A percentile compares a stretch with the other conserved stretches of the same genome.
Conservation (phyloP, 2,888 invertebrate genomes). For the Metallyticus violacea region DNA sequence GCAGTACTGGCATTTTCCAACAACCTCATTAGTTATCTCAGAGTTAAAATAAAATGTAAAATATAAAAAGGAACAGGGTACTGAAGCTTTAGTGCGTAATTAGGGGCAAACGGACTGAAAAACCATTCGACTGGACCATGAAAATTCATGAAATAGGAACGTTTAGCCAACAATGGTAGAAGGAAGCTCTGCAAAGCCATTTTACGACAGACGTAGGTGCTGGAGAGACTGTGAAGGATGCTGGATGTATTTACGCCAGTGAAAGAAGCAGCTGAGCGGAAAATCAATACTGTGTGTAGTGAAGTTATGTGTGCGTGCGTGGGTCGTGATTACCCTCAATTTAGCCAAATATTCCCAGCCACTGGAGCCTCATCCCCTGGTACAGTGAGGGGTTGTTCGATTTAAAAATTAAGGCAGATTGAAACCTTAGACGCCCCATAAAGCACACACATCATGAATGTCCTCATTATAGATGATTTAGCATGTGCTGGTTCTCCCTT, state of each 20-base stretch:
- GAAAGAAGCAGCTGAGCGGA: background rate
- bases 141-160: background rate
- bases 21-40: no score
- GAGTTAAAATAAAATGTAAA: no score
- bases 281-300: background rate
- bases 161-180: no score
- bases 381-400: background rate
- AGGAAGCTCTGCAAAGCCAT: no score
- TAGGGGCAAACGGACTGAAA: no score
- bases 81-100: no score
- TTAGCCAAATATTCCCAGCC: background rate
- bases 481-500: no score
- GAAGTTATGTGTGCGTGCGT: background rate
- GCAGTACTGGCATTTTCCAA: no score
- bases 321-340: background rate
- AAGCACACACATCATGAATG: background rate
- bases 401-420: background rate
- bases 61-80: no score
- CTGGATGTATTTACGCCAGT: background rate
- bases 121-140: background rate
- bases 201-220: background rate
- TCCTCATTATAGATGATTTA: background rate
- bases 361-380: no score
- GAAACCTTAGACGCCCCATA: background rate
- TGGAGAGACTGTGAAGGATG: background rate